These are phyloP conservation scores for Spodoptera littoralis DNA, from an alignment of 2,888 invertebrate species.

Conservation along the genomic window DNA sequence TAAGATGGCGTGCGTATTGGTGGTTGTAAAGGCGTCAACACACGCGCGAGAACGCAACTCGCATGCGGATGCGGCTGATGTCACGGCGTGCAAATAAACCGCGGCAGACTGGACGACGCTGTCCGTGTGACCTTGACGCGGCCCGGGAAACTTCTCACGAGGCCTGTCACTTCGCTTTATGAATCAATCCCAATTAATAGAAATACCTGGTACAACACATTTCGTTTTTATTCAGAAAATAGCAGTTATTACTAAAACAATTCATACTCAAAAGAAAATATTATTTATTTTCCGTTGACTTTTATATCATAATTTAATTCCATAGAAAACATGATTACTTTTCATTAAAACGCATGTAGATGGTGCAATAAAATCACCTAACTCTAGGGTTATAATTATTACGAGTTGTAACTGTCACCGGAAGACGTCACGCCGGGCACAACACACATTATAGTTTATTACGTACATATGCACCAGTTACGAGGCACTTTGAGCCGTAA, in stretches of 20 bases:
- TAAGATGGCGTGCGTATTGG: conserved; percentile 76
- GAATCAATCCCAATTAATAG: conserved; percentile 35
- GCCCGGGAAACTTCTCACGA: conserved; percentile 77
- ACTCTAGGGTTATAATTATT: conserved; percentile 49
- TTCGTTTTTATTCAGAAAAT: not conserved
- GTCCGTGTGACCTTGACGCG: conserved; percentile 76
- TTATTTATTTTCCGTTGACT: not conserved
- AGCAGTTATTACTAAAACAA: not conserved
- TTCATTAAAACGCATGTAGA: conserved; percentile 34
- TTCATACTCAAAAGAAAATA: not conserved
- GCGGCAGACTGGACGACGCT: conserved; percentile 84
- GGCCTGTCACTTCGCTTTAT: conserved; percentile 51
- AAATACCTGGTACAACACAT: conserved; percentile 18
- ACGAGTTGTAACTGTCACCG: conserved; percentile 65
- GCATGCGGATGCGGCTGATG: conserved; percentile 81
- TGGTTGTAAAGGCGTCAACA: conserved; percentile 73
- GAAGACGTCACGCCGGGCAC: conserved; percentile 81
- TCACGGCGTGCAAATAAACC: conserved; percentile 77
- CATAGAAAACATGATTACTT: conserved; percentile 12
- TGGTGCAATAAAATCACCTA: conserved; percentile 42
- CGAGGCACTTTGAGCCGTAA: conserved; percentile 72
- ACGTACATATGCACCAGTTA: conserved; percentile 79
- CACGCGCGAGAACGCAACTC: conserved; percentile 73
- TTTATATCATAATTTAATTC: conserved; percentile 12
- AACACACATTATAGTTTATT: conserved; percentile 76